Percentiles rank a stretch among this genome's conserved stretches.
These are phyloP conservation scores for Myotis lucifugus DNA, from an alignment of 2,113 vertebrate species.

Conservation along the genomic window DNA sequence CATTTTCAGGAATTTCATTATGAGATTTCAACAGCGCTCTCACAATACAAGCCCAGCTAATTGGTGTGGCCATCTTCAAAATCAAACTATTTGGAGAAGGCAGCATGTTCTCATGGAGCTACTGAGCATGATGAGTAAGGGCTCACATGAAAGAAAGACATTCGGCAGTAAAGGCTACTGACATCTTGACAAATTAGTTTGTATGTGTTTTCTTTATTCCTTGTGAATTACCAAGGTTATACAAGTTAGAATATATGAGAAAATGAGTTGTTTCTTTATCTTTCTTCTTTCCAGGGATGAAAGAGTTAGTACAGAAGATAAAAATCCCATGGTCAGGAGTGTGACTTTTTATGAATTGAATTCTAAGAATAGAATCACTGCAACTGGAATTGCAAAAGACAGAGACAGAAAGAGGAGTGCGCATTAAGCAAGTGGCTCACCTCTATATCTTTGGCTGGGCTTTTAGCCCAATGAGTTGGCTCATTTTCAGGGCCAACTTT, in stretches of 20 bases:
- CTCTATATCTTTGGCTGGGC: not conserved
- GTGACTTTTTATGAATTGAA: not conserved
- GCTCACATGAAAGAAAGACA: not conserved
- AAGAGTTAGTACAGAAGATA: not conserved
- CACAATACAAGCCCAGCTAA: not conserved
- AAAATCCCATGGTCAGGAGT: not conserved
- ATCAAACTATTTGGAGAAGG: not conserved
- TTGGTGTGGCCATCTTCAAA: not conserved
- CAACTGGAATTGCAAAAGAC: not conserved
- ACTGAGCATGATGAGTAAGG: rapidly evolving
- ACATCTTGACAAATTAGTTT: not conserved
- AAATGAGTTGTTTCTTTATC: not conserved
- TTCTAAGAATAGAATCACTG: conserved; percentile 26
- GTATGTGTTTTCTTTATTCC: not conserved
- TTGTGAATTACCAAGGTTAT: not conserved
- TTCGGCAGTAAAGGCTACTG: not conserved
- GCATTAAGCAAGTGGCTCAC: not conserved
- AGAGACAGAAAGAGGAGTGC: not conserved
- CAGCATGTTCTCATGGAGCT: not conserved
- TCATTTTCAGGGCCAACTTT: not conserved
- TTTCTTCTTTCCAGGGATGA: not conserved
- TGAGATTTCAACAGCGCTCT: not conserved
- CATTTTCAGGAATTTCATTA: not conserved
- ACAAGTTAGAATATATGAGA: not conserved
- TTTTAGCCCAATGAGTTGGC: not conserved